phyloP scores from a whole-genome alignment of 2,888 invertebrate genomes.

The Onchidella celtica region DNA sequence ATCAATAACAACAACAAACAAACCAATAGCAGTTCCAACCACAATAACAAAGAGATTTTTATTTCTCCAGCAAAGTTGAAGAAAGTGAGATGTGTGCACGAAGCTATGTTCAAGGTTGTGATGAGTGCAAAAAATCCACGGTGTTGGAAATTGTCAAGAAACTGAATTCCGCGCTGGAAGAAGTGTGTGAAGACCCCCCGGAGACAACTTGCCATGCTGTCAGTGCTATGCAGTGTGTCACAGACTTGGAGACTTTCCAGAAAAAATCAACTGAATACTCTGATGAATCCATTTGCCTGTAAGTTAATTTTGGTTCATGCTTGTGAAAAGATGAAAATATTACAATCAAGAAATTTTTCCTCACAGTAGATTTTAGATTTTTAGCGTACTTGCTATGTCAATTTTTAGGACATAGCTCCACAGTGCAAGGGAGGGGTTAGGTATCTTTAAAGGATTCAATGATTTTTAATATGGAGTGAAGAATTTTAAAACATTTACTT shows the following conservation, averaged over 20 bases:
- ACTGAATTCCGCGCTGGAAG: conserved; percentile 43
- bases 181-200: conserved; percentile 49
- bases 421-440: too few relatives aligned
- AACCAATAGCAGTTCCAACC: too few relatives aligned
- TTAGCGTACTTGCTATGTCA: too few relatives aligned
- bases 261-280: neutral
- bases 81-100: conserved; percentile 49
- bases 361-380: too few relatives aligned
- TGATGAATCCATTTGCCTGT: conserved; percentile 48
- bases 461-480: too few relatives aligned
- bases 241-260: conserved; percentile 25
- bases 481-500: too few relatives aligned
- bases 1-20: too few relatives aligned
- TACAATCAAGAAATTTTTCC: too few relatives aligned
- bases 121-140: conserved; percentile 51
- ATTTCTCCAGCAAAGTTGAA: neutral
- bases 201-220: conserved; percentile 42
- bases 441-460: too few relatives aligned
- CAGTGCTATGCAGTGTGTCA: conserved; percentile 50
- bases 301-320: conserved; percentile 21
- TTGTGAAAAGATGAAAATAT: too few relatives aligned
- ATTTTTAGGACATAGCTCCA: too few relatives aligned
- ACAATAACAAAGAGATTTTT: too few relatives aligned
- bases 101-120: conserved; percentile 48
- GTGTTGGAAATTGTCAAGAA: conserved; percentile 50